These are phyloP conservation scores for Papilio polytes DNA, from an alignment of 1,140 invertebrate genomes.

Conservation along the genomic window DNA sequence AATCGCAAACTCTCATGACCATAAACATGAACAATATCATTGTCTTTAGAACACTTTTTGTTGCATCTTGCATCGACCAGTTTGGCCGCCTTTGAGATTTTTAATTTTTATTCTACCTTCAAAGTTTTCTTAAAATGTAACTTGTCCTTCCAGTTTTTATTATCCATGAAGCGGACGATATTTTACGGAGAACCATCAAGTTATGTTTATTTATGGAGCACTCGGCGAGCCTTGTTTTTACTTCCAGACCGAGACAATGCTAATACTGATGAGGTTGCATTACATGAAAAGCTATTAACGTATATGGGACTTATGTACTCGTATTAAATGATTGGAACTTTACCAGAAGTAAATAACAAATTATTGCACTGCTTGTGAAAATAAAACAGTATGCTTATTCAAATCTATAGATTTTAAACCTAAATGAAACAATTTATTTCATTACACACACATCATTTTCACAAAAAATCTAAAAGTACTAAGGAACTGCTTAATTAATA, in stretches of 20 bases:
- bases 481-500: no score
- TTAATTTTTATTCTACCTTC: slow-evolving; percentile 16
- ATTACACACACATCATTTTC: no score
- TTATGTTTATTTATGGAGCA: slow-evolving; percentile 21
- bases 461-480: no score
- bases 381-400: no score
- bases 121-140: slow-evolving; percentile 22
- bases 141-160: slow-evolving; percentile 23
- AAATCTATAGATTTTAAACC: no score
- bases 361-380: background rate
- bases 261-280: background rate
- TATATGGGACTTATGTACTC: background rate
- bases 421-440: no score
- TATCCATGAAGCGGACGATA: background rate
- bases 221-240: background rate
- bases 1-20: background rate
- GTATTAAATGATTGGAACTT: no score
- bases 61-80: background rate
- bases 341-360: background rate
- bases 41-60: background rate
- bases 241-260: background rate
- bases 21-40: background rate
- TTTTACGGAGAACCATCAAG: background rate
- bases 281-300: background rate
- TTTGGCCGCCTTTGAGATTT: background rate